Evolutionary conservation across 2,113 vertebrate species (phyloP), one percentile per base, ranked within the genome.

Genomic region (Ophthalmolycus amberensis): DNA sequence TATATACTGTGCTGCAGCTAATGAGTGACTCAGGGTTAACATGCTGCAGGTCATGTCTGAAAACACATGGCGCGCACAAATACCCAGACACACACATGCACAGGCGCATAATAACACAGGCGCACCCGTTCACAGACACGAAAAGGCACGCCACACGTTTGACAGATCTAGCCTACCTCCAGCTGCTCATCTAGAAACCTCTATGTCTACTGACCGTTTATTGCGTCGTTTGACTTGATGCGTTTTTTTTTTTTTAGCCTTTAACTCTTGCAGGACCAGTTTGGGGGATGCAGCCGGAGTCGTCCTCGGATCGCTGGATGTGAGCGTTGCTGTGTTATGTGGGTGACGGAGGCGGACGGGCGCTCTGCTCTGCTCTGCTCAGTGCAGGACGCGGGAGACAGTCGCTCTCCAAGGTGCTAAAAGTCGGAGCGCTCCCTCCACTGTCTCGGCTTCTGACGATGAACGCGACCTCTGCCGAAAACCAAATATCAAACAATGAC

Each of bases 331-430:
- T 77, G 71, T 84, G 87, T 77, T 77, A 25, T 78, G 85, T 77
- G 87, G 82, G 85, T 85, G 90, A 88, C 78, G 50, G 77, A 50
- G 63, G 25, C 50, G 60, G 63, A 1, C 52, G 52, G 48, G 63
- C 60, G 64, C 73, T 44, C 46, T 34, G 77, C 67, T 73, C 63
- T 64, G 46, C 80, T 77, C 62, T 15, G 65, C 68, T 89, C 88
- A 22, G 83, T 65, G 85, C 91, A 88, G 91, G 87, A 87, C 85
- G 81, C 84, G 86, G 85, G 79, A 91, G 80, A 84, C 87, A 75
- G 91, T 90, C 87, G 88, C 92, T 94, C 82, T 92, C 94, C 87
- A 85, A 85, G 89, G 91, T 93, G 79, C 87, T 93, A 89, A 90
- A 94, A 94, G 86, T 91, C 82, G 71, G 83, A 87, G 90, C 85